These are phyloP conservation scores for Raja brachyura DNA, from an alignment of 2,113 vertebrate genomes.

Conservation along the genomic window DNA sequence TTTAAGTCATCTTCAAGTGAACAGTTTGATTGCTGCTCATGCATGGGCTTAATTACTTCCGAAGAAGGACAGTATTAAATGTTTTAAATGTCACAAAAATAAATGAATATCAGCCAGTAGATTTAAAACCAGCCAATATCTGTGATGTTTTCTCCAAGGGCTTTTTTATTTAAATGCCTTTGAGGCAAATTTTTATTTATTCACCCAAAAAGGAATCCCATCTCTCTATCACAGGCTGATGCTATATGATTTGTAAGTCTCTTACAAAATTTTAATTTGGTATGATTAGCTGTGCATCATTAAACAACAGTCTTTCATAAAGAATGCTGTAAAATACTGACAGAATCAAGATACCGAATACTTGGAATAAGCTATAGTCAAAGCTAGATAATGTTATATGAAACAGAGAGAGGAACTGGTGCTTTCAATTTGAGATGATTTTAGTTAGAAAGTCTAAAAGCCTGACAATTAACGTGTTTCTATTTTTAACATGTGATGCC, in stretches of 20 bases:
- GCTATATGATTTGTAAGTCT: constrained; percentile 86
- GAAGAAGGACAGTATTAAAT: constrained; percentile 72
- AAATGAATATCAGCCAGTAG: constrained; percentile 83
- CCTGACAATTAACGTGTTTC: constrained; percentile 58
- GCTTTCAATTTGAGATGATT: constrained; percentile 67
- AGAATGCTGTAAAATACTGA: constrained; percentile 75
- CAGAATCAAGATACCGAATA: constrained; percentile 81
- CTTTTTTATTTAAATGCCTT: constrained; percentile 78
- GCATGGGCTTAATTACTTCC: constrained; percentile 82
- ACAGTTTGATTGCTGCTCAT: constrained; percentile 79
- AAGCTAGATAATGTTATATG: constrained; percentile 62
- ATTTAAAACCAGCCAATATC: constrained; percentile 83
- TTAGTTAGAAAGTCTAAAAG: constrained; percentile 61
- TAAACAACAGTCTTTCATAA: constrained; percentile 86
- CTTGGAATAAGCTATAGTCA: constrained; percentile 75
- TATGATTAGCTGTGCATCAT: constrained; percentile 99
- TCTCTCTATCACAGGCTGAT: constrained; percentile 82
- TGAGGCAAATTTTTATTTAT: constrained; percentile 91
- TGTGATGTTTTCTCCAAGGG: constrained; percentile 73
- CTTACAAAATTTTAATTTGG: constrained; percentile 97
- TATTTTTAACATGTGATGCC: constrained; percentile 45
- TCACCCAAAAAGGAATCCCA: constrained; percentile 74
- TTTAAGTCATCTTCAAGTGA: constrained; percentile 73
- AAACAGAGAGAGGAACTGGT: constrained; percentile 61
- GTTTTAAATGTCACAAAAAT: constrained; percentile 85